Percentiles rank a stretch among this genome's conserved stretches.
Evolutionary conservation across 2,797 vertebrate genomes (phyloP).

Genomic region (Pangasius mekongensis): DNA sequence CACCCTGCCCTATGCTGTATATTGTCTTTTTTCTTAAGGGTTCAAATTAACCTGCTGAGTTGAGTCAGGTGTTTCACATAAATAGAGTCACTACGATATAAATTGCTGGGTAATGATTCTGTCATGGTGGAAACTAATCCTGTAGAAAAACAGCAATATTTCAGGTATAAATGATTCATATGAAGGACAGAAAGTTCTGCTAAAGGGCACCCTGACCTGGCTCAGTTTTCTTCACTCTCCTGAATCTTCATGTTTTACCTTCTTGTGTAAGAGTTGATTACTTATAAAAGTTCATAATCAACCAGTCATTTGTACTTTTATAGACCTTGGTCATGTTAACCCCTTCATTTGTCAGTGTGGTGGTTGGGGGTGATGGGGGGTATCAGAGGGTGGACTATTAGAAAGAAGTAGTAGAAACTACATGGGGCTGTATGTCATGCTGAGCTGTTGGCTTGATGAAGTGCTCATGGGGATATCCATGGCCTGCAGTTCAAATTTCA

Average conservation of each 20-base stretch:
- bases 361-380: neutral
- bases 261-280: neutral
- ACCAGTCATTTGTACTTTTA: neutral
- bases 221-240: neutral
- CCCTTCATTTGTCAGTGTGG: too few species aligned
- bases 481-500: conserved; percentile 46
- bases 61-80: neutral
- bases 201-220: conserved; percentile 1
- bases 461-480: neutral
- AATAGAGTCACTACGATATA: neutral
- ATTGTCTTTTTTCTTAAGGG: neutral
- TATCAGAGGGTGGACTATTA: neutral
- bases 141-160: neutral
- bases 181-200: neutral
- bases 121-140: neutral
- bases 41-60: neutral
- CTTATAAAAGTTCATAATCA: neutral
- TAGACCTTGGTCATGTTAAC: neutral
- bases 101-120: neutral
- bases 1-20: neutral
- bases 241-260: neutral
- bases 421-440: neutral
- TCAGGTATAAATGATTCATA: neutral
- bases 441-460: conserved; percentile 23
- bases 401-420: neutral